Conservation (phyloP, 2,797 vertebrate genomes). For the Macroramphosus scolopax region DNA sequence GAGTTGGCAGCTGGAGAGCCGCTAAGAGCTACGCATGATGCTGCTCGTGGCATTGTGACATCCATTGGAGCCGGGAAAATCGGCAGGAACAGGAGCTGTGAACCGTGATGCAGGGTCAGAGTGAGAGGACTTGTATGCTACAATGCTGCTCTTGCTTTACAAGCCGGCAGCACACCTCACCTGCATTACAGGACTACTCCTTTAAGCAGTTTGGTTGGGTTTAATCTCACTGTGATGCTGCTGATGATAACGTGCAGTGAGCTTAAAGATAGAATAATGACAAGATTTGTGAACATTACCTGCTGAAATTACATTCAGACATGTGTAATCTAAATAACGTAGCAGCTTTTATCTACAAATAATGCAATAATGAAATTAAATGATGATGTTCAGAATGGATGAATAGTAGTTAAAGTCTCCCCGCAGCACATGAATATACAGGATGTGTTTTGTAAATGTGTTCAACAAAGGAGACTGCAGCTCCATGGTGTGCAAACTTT, state of each 20-base stretch:
- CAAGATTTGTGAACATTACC: neutral
- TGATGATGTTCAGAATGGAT: too few relatives aligned
- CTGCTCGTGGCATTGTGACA: conserved; percentile 48
- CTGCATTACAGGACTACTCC: conserved; percentile 21
- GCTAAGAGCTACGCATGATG: conserved; percentile 25
- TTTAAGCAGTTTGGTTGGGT: conserved; percentile 1
- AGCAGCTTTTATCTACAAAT: too few relatives aligned
- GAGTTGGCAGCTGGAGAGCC: conserved; percentile 41
- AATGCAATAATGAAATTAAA: too few relatives aligned
- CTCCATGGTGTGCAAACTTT: conserved; percentile 19
- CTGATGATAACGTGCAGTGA: too few relatives aligned
- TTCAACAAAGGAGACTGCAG: conserved; percentile 18
- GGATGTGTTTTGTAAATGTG: neutral
- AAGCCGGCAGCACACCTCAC: conserved; percentile 26
- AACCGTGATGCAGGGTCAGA: conserved; percentile 56
- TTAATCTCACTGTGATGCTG: too few relatives aligned
- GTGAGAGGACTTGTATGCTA: conserved; percentile 37
- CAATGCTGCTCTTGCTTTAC: conserved; percentile 15
- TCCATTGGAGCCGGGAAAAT: conserved; percentile 57
- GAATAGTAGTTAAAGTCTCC: neutral
- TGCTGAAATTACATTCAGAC: neutral
- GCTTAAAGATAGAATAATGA: neutral
- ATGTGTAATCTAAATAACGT: too few relatives aligned
- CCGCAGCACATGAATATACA: neutral
- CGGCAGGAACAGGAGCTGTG: conserved; percentile 50